Base-by-base conservation (phyloP, 2,113 vertebrate genomes). In the Abramis brama region DNA sequence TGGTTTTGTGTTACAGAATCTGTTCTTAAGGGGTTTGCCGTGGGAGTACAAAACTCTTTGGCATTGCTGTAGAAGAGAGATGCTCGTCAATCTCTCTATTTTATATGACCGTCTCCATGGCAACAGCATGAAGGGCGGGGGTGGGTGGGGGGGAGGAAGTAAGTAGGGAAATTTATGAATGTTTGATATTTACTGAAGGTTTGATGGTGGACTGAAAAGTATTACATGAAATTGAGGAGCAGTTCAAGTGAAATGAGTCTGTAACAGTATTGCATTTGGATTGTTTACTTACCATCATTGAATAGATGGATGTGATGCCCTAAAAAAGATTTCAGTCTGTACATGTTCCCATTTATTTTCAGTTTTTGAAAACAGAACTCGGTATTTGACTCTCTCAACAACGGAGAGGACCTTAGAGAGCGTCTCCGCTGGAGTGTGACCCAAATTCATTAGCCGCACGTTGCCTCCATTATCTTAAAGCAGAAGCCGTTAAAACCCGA, bases 371-470 rank as follows among this genome's bases (percentile, higher is more conserved):
- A 82, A 79, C 43, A 74, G 82, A 74, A 74, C 75, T 71, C 25
- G 23, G 55, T 84, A 39, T 80, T 71, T 64, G 27, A n/a, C 9
- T 79, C 60, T 55, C 6, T 30, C 4, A 47, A 74, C 39, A 36
- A 45, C 19, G 1, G 30, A 55, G 27, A 19, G 27, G 30, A 77
- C 77, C 77, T 81, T 55, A 62, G 68, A 82, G 76, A 86, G 66
- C 5, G 6, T 45, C 33, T 86, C 84, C 17, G 8, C 50, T 59
- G 64, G 66, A 60, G 60, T 43, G 43, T 71, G 78, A 88, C 79
- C 74, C 62, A 83, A 79, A 88, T 86, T 79, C 79, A 83, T 83
- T 47, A 68, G 79, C 52, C 2, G 25, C n/a, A 66, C 7, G n/a
- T 79, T 57, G 82, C 52, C 68, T 62, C 85, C 43, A 36, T 84